Base-by-base conservation (phyloP, 2,888 invertebrate species). In the Zhuqinia jingwanae region DNA sequence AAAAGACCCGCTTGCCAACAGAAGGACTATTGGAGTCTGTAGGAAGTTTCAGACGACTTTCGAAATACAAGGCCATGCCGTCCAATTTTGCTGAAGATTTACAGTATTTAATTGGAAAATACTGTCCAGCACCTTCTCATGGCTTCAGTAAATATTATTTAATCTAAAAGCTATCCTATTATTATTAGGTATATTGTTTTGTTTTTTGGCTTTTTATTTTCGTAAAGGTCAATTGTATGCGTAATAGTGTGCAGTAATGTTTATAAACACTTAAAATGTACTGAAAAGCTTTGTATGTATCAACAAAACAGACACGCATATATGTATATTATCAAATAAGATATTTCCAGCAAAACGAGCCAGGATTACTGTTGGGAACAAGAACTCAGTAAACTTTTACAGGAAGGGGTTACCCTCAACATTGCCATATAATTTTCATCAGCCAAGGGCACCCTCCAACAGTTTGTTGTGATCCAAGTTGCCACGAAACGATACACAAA, bases 1-100 rank as follows among this genome's bases (percentile, higher is more conserved):
- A 96, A 89, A 95, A 96, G 76, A 97, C 95, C n/a, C 91, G 83
- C 36, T 88, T 89, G 15, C 96, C 95, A 92, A 84, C 78, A 1
- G 81, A 56, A 13, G 82, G 82, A 15, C 27, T 79, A n/a, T 65
- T 30, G 0, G 82, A 63, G 3, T 88, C 88, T 5, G 85, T 78
- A 15, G 85, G 85, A 63, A 85, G 85, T 27, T 85, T 85, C n/a
- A 85, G 42, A 10, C 85, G 73, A 56, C 70, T 85, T 85, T 85
- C 85, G n/a, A 85, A 85, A 63, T 85, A 85, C 17, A 85, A 27
- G 1, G 85, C 85, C 85, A 85, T 85, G 36, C 0, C 11, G 1
- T 30, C 25, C n/a, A 10, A 25, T 15, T 63, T 63, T 6, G 25
- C 10, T 63, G 11, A 22, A 1, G 15, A 17, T 58, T 63, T 22